Evolutionary conservation across 2,888 invertebrate genomes (phyloP), one percentile per base, ranked within the genome.

Genomic region (Brachynemurus nebulosus): DNA sequence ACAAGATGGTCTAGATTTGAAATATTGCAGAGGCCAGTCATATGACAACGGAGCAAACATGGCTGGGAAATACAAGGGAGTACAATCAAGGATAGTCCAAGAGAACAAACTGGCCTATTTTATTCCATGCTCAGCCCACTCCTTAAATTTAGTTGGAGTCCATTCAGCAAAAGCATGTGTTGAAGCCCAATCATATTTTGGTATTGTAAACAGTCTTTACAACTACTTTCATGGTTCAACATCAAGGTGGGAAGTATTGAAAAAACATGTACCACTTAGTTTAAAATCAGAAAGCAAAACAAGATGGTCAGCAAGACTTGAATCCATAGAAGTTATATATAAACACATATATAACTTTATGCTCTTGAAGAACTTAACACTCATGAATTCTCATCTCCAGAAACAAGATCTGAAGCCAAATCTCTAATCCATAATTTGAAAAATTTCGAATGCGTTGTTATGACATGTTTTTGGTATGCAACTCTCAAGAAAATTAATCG

Each of bases 31-130:
- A 12, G 38, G 38, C 9, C 38, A 38, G 14, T 25, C 17, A 2
- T 42, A 42, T 17, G 19, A 35, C n/a, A 35, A 42, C 19, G 34
- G 19, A 21, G 36, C 35, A 7, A 42, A 42, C 8, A 35, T 42
- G 42, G 34, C 42, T 20, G 42, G 42, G 12, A 42, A 42, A 34
- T 42, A 42, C 27, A 42, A 42, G 17, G 42, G 42, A 8, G 42
- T 42, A 21, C 42, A 42, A 20, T 34, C 35, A 4, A 33, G 27
- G 20, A 42, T 42, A 42, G 4, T 33, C 12, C 30, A 18, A 12
- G 14, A 11, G 18, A 42, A 42, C 33, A 33, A 7, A 16, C 11
- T 33, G 9, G 30, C 42, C 16, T 11, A 30, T 4, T 42, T 33
- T 33, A 17, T 42, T 18, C 33, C 42, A 4, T 42, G 42, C n/a